Evolutionary conservation across 2,797 vertebrate species (phyloP), one percentile per base, ranked within the genome.

Genomic region (Euphonia xanthogaster): DNA sequence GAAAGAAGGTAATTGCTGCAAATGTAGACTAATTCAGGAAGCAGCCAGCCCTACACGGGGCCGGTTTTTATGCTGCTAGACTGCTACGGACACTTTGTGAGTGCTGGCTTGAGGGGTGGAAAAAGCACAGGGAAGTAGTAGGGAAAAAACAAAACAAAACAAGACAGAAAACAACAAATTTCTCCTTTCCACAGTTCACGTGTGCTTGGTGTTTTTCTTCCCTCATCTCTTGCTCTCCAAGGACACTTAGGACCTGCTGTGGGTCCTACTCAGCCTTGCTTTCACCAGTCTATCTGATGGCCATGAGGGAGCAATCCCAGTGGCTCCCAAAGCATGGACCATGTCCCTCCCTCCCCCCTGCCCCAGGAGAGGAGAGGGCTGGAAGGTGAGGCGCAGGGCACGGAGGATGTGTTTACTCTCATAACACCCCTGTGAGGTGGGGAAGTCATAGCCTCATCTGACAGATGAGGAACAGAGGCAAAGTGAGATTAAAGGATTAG

Each of bases 391-490:
- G 87, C 1, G 0, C 79, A 66, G 93, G 96, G 93, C 95, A 96
- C 14, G 0, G 89, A 96, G 79, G 91, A 93, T 88, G 81, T 96
- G 93, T 97, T 97, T 97, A 96, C 90, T 96, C 91, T 96, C 95
- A 96, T 94, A 96, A 97, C 93, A 96, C 73, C 70, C 85, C 73
- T 81, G 82, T 88, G 95, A 94, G 89, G 93, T 94, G 91, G 94
- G 91, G 89, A 97, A 97, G 94, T 90, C 93, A 94, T 72, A 95
- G 94, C 91, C 51, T 95, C 91, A 86, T 95, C 94, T 93, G 89
- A 96, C 79, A 96, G 96, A 96, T 94, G 96, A 96, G 93, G 95
- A 97, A 95, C 95, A 94, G 95, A 97, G 95, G 95, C 94, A 96
- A 88, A 93, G 73, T 1, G 6, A 96, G 94, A 97, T 94, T 96